Evolutionary conservation across 2,888 invertebrate genomes (phyloP).

Genomic region (Clitarchus hookeri): DNA sequence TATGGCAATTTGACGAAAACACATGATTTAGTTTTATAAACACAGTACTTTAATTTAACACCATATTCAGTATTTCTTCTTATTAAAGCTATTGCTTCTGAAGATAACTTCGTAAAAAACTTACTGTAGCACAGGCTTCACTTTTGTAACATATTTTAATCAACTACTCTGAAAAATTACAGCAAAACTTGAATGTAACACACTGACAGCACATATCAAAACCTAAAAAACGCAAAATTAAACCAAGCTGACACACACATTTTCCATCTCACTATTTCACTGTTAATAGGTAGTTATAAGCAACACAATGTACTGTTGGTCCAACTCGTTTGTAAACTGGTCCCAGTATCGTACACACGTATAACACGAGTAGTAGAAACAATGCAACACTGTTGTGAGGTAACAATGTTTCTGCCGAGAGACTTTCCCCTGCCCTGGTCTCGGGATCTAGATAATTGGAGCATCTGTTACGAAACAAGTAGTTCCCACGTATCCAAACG

Average conservation of each 20-base stretch:
- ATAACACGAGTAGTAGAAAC: not conserved
- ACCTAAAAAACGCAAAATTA: not conserved
- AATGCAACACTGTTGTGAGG: not conserved
- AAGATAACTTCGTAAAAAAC: no score
- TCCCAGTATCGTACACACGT: not conserved
- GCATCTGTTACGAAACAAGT: not conserved
- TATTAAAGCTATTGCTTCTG: no score
- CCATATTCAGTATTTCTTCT: no score
- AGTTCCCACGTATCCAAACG: not conserved
- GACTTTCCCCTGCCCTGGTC: not conserved
- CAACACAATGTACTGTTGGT: not conserved
- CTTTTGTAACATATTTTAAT: not conserved
- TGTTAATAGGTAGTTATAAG: no score
- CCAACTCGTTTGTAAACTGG: not conserved
- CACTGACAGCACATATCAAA: not conserved
- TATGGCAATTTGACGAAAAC: no score
- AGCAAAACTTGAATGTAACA: not conserved
- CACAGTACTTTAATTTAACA: no score
- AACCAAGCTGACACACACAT: not conserved
- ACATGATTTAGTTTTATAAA: no score
- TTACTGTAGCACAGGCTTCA: not conserved
- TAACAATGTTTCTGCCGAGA: not conserved
- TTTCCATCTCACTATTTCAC: no score
- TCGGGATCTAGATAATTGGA: not conserved
- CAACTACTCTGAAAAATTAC: not conserved